These are phyloP conservation scores for human (Homo sapiens) DNA, from an alignment of 2,113 vertebrate species.

Conservation along the genomic window DNA sequence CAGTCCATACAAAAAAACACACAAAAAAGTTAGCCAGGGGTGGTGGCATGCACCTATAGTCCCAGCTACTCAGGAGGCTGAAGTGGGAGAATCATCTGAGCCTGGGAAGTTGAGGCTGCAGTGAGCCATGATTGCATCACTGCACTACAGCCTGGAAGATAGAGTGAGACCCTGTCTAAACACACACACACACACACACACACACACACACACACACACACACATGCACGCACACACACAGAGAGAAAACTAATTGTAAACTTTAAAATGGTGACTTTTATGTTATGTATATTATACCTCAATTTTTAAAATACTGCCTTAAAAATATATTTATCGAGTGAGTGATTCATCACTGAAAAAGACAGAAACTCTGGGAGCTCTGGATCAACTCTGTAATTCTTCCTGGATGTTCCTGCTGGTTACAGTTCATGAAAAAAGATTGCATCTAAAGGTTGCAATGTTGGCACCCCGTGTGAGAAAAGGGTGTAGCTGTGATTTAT, in stretches of 20 bases:
- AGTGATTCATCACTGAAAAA: background rate
- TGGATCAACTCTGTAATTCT: background rate
- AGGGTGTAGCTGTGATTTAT: background rate
- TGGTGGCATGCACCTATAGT: too few species aligned
- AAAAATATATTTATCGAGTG: background rate
- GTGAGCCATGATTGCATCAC: too few species aligned
- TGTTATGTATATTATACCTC: background rate
- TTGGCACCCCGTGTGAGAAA: slow-evolving; percentile 50
- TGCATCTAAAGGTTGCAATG: background rate
- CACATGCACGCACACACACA: too few species aligned
- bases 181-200: too few species aligned
- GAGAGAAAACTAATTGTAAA: background rate
- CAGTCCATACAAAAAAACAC: too few species aligned
- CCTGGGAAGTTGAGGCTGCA: too few species aligned
- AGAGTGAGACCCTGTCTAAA: too few species aligned
- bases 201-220: too few species aligned
- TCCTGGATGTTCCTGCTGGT: slow-evolving; percentile 18
- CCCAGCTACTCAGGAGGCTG: too few species aligned
- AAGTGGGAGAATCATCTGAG: too few species aligned
- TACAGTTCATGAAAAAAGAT: background rate
- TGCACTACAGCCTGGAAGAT: too few species aligned
- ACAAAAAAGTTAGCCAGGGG: too few species aligned
- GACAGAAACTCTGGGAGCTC: background rate
- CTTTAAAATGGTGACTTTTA: background rate
- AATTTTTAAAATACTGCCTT: background rate